Evolutionary conservation across 2,113 vertebrate species (phyloP), one percentile per base, ranked within the genome.

Genomic region (Takifugu flavidus): DNA sequence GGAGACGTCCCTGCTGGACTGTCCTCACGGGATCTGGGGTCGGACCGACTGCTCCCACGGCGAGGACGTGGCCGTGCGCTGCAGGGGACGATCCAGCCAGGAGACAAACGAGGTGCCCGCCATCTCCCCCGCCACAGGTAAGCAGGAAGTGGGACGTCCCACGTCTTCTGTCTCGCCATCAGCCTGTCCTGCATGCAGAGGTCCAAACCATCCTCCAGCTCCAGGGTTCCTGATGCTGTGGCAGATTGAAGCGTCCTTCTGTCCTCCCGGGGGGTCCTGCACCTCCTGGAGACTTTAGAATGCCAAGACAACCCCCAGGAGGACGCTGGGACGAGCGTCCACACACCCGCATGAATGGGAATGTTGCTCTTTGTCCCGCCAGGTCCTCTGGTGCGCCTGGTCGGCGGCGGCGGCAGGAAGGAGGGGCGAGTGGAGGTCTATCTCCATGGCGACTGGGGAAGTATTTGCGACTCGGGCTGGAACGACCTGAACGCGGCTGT

Each of bases 11-110:
- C 90, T 96, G 67, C 80, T 95, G 64, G 92, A 94, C 81, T 96
- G 95, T 70, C 77, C 67, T 3, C 94, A 92, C 39, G 92, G 92
- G 54, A 91, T 85, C 73, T 96, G 94, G 94, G 94, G 94, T 0
- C 90, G 94, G 50, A 94, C 94, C 0, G 93, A 94, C 88, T 96
- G 95, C 81, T 93, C 94, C 11, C 94, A 96, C 8, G 59, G 86
- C 0, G 94, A 95, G 79, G 95, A 96, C 1, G 89, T 94, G 2
- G 94, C 93, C 2, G 81, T 96, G 44, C 89, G 58, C 59, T 96
- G 95, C 62, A 84, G 90, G 58, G 83, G 65, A 0, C 77, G 58
- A 12, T 13, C 75, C 0, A 45, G 59, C 34, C 74, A 63, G 0
- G 88, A 91, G 45, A 87, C 84, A 75, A 92, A 92, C 4, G 82